phyloP scores from a whole-genome alignment of 2,888 invertebrate species.

The Drosophila neonasuta region DNA sequence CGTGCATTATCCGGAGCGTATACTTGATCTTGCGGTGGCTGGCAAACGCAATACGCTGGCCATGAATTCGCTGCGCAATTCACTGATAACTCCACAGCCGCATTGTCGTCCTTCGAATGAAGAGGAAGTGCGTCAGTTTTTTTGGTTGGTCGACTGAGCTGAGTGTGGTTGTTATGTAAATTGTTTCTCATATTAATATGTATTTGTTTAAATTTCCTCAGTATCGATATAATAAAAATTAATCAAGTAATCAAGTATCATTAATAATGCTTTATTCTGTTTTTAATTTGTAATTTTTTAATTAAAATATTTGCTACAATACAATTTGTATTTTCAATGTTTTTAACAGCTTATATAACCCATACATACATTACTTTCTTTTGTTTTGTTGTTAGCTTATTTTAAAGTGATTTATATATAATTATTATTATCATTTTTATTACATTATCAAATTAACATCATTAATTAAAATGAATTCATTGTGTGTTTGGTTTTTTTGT shows the following conservation, averaged over 20 bases:
- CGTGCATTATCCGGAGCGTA: constrained; percentile 86
- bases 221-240: constrained; percentile 24
- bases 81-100: constrained; percentile 81
- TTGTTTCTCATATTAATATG: background rate
- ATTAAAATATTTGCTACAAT: constrained; percentile 76
- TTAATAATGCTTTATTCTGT: constrained; percentile 74
- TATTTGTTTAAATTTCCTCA: constrained; percentile 8
- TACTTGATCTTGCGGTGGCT: constrained; percentile 85
- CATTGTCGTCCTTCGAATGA: constrained; percentile 88
- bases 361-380: constrained; percentile 48
- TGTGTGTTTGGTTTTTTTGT: constrained; percentile 19
- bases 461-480: constrained; percentile 44
- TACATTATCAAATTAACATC: constrained; percentile 61
- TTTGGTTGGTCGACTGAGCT: constrained; percentile 77
- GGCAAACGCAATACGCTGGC: constrained; percentile 84
- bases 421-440: constrained; percentile 66
- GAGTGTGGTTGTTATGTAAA: background rate
- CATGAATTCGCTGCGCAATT: constrained; percentile 81
- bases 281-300: constrained; percentile 50
- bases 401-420: constrained; percentile 60
- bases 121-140: constrained; percentile 85
- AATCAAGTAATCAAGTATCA: constrained; percentile 52
- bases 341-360: constrained; percentile 74
- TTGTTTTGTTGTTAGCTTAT: constrained; percentile 48
- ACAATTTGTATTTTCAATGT: constrained; percentile 70